Evolutionary conservation across 2,113 vertebrate species (phyloP), one percentile per base, ranked within the genome.

Genomic region (Phylloscopus trochilus): DNA sequence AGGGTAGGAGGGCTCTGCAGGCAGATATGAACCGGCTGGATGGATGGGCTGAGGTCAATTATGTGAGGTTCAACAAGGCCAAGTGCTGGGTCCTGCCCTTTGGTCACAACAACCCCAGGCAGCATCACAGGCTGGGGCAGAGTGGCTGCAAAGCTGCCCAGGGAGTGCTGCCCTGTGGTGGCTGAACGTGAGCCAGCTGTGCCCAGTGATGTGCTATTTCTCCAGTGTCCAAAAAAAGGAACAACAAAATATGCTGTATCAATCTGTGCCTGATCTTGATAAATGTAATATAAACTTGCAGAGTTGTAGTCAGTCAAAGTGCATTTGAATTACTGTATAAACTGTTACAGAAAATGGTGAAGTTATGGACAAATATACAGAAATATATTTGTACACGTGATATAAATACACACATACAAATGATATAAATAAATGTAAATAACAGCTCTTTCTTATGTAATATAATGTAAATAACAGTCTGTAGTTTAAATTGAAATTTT

Each of bases 31-130:
- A 47, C 13, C 35, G 58, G 20, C 20, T 24, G 19, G 23, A n/a
- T 9, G 41, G 41, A 35, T 72, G 75, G 66, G n/a, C 66, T n/a
- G 13, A 62, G 47, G 31, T 14, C 31, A 51, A 0, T 15, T n/a
- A 10, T 24, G 24, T 63, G 56, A 63, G 41, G 41, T 64, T 49
- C 24, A 47, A 41, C 66, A 41, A 43, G 21, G 24, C n/a, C 30
- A 6, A 41, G 47, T 21, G 7, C 30, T 0, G 0, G 41, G 49
- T 47, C 41, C 49, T n/a, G 56, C n/a, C 3, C 6, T 39, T 70
- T 5, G 66, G 41, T n/a, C 75, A 47, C 58, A 87, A 35, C 24
- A 20, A 30, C 24, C 56, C 56, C n/a, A 24, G 41, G 10, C 13
- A 63, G 24, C 2, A 7, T 23, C 35, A 49, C 26, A 64, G 58